phyloP scores from a whole-genome alignment of 1,140 invertebrate genomes.

The Druon quercuslanigerum region DNA sequence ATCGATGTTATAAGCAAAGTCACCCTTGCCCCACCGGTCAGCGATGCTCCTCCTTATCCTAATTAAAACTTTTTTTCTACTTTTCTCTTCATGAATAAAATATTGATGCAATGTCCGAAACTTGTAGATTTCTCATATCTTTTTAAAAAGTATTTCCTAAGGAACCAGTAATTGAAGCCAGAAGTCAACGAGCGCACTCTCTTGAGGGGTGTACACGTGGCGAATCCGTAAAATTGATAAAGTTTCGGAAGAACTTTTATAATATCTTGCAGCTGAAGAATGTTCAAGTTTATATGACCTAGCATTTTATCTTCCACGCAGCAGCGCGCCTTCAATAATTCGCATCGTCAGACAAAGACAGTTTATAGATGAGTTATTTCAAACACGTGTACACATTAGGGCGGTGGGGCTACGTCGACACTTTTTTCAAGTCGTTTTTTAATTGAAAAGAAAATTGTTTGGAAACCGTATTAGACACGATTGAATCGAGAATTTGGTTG shows the following conservation, averaged over 20 bases:
- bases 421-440: too few relatives aligned
- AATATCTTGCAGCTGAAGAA: conserved; percentile 69
- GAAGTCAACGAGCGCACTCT: conserved; percentile 52
- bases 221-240: conserved; percentile 75
- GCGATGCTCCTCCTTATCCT: too few relatives aligned
- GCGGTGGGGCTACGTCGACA: too few relatives aligned
- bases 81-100: not conserved
- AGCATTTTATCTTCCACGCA: conserved; percentile 67
- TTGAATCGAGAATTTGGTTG: too few relatives aligned
- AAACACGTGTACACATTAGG: too few relatives aligned
- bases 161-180: conserved; percentile 53
- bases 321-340: conserved; percentile 39
- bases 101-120: not conserved
- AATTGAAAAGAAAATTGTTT: too few relatives aligned
- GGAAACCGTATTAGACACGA: too few relatives aligned
- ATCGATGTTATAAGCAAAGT: too few relatives aligned
- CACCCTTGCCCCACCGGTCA: too few relatives aligned
- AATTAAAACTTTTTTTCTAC: not conserved
- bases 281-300: conserved; percentile 69
- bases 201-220: conserved; percentile 62
- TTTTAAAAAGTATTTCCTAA: conserved; percentile 43
- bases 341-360: conserved; percentile 39
- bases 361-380: conserved; percentile 29
- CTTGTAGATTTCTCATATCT: conserved; percentile 47
- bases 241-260: conserved; percentile 73